Percentiles rank a stretch among this genome's conserved stretches.
Conservation (phyloP, 2,113 vertebrate species). For the Bubalus kerabau region DNA sequence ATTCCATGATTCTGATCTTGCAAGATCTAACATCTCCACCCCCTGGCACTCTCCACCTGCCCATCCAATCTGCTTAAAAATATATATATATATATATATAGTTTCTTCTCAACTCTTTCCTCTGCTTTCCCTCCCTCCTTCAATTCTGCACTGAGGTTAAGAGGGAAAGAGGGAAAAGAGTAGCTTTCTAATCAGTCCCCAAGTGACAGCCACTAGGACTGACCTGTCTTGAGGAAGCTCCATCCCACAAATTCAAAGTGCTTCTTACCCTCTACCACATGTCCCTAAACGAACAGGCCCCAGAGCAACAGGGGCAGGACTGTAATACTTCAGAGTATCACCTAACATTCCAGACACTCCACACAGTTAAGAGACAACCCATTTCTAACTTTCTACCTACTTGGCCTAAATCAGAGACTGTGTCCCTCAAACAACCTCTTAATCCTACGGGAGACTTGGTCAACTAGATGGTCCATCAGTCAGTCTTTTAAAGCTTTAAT, state of each 20-base stretch:
- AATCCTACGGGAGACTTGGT: background rate
- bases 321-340: background rate
- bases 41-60: conserved; percentile 1
- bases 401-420: background rate
- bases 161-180: background rate
- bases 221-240: background rate
- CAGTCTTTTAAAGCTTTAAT: background rate
- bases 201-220: background rate
- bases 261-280: background rate
- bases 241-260: background rate
- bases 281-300: background rate
- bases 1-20: conserved; percentile 54
- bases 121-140: background rate
- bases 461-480: background rate
- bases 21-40: background rate
- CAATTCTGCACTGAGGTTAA: background rate
- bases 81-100: background rate
- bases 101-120: background rate
- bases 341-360: conserved; percentile 7
- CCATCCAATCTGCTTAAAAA: background rate
- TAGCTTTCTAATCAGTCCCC: background rate
- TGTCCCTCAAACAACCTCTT: background rate
- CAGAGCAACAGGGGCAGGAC: background rate
- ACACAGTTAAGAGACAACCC: background rate
- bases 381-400: background rate